Evolutionary conservation across 2,888 invertebrate genomes (phyloP).

Genomic region (Sycophila texana): DNA sequence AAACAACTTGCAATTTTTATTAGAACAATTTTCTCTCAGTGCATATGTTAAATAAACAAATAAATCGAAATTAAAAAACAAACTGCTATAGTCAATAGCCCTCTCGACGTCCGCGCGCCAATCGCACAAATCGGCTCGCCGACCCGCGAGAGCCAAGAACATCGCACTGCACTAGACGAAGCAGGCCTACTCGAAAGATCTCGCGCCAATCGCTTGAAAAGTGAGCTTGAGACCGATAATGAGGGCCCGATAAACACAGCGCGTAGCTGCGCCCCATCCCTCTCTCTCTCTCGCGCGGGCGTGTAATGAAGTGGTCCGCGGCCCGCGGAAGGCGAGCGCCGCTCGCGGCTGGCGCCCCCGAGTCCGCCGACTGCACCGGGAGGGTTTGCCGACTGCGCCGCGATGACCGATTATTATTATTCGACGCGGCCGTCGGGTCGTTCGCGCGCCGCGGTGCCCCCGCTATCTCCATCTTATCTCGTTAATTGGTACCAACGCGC

Average conservation of each 20-base stretch:
- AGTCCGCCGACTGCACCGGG: neutral
- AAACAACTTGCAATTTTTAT: too few relatives aligned
- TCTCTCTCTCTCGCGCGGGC: slow-evolving; percentile 4
- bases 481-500: slow-evolving; percentile 31
- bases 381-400: slow-evolving; percentile 16
- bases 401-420: slow-evolving; percentile 49
- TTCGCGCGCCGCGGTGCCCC: neutral
- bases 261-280: slow-evolving; percentile 7
- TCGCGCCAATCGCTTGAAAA: too few relatives aligned
- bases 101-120: too few relatives aligned
- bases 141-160: too few relatives aligned
- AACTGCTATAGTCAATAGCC: too few relatives aligned
- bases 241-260: neutral
- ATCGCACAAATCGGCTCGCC: too few relatives aligned
- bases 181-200: too few relatives aligned
- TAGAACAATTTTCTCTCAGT: too few relatives aligned
- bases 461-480: neutral
- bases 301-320: slow-evolving; percentile 57
- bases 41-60: too few relatives aligned
- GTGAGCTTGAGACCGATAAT: too few relatives aligned
- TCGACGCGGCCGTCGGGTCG: slow-evolving; percentile 7
- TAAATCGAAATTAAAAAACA: too few relatives aligned
- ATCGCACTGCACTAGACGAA: too few relatives aligned
- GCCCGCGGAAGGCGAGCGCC: neutral
- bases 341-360: neutral